Percentiles rank a stretch among this genome's conserved stretches.
phyloP scores from a whole-genome alignment of 2,113 vertebrate genomes.

The Rousettus leschenaultii region DNA sequence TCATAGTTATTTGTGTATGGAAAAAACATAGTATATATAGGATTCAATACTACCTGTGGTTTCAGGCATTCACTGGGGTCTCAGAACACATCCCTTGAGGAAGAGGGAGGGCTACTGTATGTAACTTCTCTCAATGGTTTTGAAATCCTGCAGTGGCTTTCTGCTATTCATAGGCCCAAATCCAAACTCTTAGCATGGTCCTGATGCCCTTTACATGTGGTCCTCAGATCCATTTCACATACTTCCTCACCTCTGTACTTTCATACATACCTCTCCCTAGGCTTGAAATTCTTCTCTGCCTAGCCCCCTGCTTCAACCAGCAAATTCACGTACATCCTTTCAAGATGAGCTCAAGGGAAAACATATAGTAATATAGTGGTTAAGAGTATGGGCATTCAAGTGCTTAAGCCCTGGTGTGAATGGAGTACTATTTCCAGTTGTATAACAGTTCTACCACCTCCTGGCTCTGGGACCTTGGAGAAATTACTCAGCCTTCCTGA shows the following conservation, averaged over 20 bases:
- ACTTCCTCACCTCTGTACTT: not conserved
- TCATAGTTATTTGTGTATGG: not conserved
- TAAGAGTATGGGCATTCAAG: not conserved
- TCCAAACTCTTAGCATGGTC: not conserved
- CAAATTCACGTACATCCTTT: not conserved
- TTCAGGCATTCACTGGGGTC: not conserved
- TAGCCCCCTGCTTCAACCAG: not conserved
- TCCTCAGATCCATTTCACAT: not conserved
- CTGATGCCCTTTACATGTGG: not conserved
- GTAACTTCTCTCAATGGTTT: not conserved
- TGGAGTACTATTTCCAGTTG: not conserved
- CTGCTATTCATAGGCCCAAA: not conserved
- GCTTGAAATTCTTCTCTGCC: not conserved
- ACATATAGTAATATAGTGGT: accelerated
- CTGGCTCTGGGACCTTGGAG: not conserved
- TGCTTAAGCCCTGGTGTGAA: not conserved
- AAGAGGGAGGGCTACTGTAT: not conserved
- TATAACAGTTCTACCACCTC: not conserved
- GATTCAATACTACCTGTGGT: not conserved
- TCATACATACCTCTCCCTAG: not conserved
- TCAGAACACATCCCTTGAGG: not conserved
- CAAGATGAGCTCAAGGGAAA: not conserved
- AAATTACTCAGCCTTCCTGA: not conserved
- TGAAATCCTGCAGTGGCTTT: not conserved
- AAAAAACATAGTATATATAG: not conserved